These are phyloP conservation scores for Clinocottus analis DNA, from an alignment of 2,113 vertebrate species.

Conservation along the genomic window DNA sequence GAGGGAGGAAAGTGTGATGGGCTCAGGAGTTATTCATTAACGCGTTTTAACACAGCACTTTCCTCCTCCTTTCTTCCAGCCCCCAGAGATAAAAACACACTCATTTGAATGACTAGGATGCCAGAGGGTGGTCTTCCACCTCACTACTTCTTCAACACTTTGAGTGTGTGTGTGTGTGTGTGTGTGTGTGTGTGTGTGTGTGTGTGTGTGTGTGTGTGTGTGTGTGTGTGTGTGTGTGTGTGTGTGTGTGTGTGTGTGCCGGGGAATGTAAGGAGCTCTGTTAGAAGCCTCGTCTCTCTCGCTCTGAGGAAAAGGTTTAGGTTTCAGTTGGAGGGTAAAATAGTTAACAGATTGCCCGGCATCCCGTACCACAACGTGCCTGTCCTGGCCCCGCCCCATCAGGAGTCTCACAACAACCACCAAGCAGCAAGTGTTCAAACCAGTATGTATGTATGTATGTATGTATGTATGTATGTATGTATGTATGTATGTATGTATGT, in stretches of 20 bases:
- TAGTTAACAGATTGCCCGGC: conserved; percentile 78
- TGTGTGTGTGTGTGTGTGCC: conserved; percentile 27
- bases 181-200: conserved; percentile 7
- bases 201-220: conserved; percentile 38
- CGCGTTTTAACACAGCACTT: conserved; percentile 68
- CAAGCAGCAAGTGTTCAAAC: conserved; percentile 2
- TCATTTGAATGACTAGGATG: conserved; percentile 72
- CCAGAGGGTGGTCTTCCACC: conserved; percentile 78
- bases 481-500: too few relatives aligned
- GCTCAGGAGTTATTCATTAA: conserved; percentile 78
- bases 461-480: too few relatives aligned
- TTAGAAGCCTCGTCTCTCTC: conserved; percentile 29
- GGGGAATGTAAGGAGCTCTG: conserved; percentile 43
- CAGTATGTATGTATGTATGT: neutral
- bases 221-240: conserved; percentile 10
- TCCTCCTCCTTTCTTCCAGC: conserved; percentile 62
- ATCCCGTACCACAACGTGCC: conserved; percentile 22
- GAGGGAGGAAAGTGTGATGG: conserved; percentile 32
- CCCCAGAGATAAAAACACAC: conserved; percentile 73
- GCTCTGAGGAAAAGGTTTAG: conserved; percentile 68
- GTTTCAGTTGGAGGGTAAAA: conserved; percentile 79
- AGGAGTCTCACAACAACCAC: conserved; percentile 1
- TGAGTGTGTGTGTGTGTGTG: conserved; percentile 3
- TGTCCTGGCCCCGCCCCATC: neutral
- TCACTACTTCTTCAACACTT: conserved; percentile 61